Base-by-base conservation (phyloP, 2,113 vertebrate genomes). In the Enhydra lutris region DNA sequence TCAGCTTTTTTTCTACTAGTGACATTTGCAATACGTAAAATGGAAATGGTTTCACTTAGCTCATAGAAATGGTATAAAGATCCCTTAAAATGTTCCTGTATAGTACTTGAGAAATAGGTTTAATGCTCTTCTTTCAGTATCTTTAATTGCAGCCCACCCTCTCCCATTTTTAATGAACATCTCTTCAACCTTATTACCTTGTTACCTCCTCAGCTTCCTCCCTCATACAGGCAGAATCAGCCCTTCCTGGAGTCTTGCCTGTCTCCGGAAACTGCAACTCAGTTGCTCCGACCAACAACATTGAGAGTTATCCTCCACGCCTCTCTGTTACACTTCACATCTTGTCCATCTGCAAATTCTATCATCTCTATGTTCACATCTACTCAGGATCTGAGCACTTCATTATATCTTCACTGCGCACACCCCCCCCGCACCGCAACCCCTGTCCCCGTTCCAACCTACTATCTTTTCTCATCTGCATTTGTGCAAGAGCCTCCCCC, bases 361-460 rank as follows among this genome's bases (percentile, higher is more conserved):
- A 13, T 63, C 26, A 61, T 52, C 39, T 91, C 59, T 52, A 14
- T 31, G 7, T 81, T 78, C 14, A 79, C 55, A 26, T 86, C 18
- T 29, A 55, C 52, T 52, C 47, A 20, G n/a, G 45, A 55, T 52
- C 13, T 20, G 78, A 55, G 20, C 20, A 55, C 73, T 52, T 36
- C 17, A 14, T 63, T 76, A 21, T 39, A 8, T 26, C 10, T 55
- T n/a, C 13, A n/a, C 26, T n/a, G 8, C 55, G 39, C 39, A n/a
- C 39, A 2, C 39, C 26, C 21, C 2, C 15, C 3, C 36, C 15
- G 15, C 50, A 52, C 50, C 0, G 50, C 50, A 52, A 0, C 45
- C 34, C 2, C n/a, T 15, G 3, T 13, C 13, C 50, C 17, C 52
- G 1, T 14, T 79, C 45, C 47, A 79, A 55, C 23, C 6, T 21